Evolutionary conservation across 2,888 invertebrate species (phyloP), one percentile per base, ranked within the genome.

Genomic region (Macrosoma leucophasiata): DNA sequence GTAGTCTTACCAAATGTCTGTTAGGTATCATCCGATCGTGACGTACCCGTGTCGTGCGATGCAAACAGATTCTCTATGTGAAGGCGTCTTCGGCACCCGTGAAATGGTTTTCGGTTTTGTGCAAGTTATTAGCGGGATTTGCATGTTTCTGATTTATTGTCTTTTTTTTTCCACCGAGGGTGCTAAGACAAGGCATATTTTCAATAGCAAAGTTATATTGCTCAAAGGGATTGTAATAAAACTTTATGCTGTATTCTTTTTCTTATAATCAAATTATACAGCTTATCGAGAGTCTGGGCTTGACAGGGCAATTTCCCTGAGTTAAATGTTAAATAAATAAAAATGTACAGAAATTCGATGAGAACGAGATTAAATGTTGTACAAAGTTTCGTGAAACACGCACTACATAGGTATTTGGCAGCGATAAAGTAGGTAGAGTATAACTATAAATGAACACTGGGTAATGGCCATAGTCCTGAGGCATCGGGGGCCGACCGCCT

Each of bases 101-200:
- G 77, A 79, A 82, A 82, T 79, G 75, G 79, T 70, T 79, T 79
- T 81, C 76, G 81, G 81, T 81, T 79, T 81, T 81, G 75, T 79
- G 81, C 79, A 81, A 73, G 75, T 81, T 81, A 81, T 81, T 81
- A 81, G 76, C 68, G 55, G 70, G 81, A 82, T 82, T 81, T 82
- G 78, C 81, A 82, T 82, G 75, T 77, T 78, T 78, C 58, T 79
- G 79, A 79, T 81, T 81, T 82, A 79, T 81, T 73, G 77, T 75
- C n/a, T n/a, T n/a, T 68, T 72, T 49, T 49, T 52, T 45, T 39
- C 39, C n/a, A n/a, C n/a, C n/a, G n/a, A n/a, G n/a, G n/a, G n/a
- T n/a, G n/a, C 17, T 5, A 5, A 17, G 17, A 36, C 37, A 27
- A 41, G 48, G 45, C 52, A 52, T 52, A 53, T 55, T 54, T 47